Percentiles rank a stretch among this genome's conserved stretches.
phyloP scores from a whole-genome alignment of 2,888 invertebrate species.

The Carabus problematicus region DNA sequence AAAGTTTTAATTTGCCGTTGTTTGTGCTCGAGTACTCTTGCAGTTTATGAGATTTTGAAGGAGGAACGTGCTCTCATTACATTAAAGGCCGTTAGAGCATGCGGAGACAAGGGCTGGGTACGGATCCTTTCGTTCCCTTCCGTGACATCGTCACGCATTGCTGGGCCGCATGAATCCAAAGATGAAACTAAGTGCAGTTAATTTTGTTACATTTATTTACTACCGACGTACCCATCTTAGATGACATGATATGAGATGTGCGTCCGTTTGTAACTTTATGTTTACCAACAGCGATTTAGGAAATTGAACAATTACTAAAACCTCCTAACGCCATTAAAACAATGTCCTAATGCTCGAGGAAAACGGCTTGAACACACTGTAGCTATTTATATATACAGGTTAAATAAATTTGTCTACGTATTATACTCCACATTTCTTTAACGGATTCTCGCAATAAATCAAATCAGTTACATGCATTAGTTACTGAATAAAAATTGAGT shows the following conservation, averaged over 20 bases:
- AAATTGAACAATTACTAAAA: slow-evolving; percentile 7
- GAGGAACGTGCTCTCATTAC: slow-evolving; percentile 38
- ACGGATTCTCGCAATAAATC: no score
- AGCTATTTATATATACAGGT: no score
- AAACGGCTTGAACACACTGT: no score
- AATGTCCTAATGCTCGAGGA: no score
- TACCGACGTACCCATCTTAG: slow-evolving; percentile 20
- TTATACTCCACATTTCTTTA: no score
- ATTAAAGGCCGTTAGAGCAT: slow-evolving; percentile 26
- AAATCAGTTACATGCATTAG: no score
- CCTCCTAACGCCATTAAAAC: no score
- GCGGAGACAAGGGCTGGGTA: slow-evolving; percentile 5
- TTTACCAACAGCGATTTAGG: slow-evolving; percentile 10
- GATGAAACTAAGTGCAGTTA: slow-evolving; percentile 26
- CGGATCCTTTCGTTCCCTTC: not conserved
- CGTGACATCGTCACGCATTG: slow-evolving; percentile 27
- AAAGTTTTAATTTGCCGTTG: slow-evolving; percentile 41
- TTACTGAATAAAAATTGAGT: no score
- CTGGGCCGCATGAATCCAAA: slow-evolving; percentile 26
- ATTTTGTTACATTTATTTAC: slow-evolving; percentile 39
- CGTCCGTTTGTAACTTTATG: not conserved
- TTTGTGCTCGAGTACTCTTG: slow-evolving; percentile 39
- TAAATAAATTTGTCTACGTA: no score
- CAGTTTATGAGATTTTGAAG: slow-evolving; percentile 41
- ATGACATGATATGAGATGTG: slow-evolving; percentile 22